A percentile compares a stretch with the other conserved stretches of the same genome.
These are phyloP conservation scores for Epistrophe grossulariae DNA, from an alignment of 2,888 invertebrate genomes.

Conservation along the genomic window DNA sequence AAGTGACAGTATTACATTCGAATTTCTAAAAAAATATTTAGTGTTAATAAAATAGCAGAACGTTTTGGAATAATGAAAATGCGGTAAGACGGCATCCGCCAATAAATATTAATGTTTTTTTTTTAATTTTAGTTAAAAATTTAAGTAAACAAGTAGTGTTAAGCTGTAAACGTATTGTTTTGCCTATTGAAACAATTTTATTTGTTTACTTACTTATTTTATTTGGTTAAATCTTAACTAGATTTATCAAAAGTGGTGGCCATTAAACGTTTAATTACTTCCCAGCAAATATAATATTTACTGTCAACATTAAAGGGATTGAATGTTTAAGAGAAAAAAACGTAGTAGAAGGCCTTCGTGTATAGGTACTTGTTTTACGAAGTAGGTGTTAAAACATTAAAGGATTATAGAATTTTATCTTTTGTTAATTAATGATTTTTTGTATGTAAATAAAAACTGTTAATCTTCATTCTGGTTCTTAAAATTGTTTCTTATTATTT, in stretches of 20 bases:
- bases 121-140: neutral
- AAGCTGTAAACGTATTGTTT: neutral
- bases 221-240: neutral
- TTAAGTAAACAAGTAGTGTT: neutral
- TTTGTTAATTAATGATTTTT: neutral
- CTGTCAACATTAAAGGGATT: neutral
- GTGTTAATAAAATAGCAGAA: neutral
- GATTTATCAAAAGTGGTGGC: slow-evolving; percentile 1
- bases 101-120: neutral
- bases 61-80: slow-evolving; percentile 68
- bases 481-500: no score
- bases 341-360: neutral
- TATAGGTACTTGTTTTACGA: neutral
- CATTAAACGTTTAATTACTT: slow-evolving; percentile 6
- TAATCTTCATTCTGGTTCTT: neutral
- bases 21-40: slow-evolving; percentile 21
- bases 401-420: neutral
- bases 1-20: slow-evolving; percentile 9
- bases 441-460: neutral
- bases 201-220: neutral
- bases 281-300: slow-evolving; percentile 2
- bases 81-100: slow-evolving; percentile 47
- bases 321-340: neutral
- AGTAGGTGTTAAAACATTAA: neutral
- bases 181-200: neutral